Percentiles rank a stretch among this genome's conserved stretches.
These are phyloP conservation scores for Cetoscarus ocellatus DNA, from an alignment of 2,797 vertebrate species.

Conservation along the genomic window DNA sequence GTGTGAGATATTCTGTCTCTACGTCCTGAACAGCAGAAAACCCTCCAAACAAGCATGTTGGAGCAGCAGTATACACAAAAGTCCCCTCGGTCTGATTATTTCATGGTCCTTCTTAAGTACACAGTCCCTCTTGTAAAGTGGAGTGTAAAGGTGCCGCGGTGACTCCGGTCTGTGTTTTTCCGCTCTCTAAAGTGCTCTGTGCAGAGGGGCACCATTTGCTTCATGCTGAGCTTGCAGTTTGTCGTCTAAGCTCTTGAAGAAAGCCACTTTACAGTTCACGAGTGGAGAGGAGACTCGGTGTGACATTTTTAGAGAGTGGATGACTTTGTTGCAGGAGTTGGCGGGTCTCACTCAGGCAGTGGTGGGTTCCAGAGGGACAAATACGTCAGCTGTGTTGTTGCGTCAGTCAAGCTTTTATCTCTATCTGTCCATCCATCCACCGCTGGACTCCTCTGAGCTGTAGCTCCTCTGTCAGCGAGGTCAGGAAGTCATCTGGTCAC, in stretches of 20 bases:
- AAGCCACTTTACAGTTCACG: conserved; percentile 80
- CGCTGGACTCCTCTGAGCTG: conserved; percentile 35
- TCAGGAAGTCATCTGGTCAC: conserved; percentile 55
- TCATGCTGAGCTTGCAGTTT: conserved; percentile 83
- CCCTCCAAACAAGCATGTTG: conserved; percentile 42
- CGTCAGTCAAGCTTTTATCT: conserved; percentile 24
- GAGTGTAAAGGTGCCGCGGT: conserved; percentile 49
- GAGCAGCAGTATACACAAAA: conserved; percentile 30
- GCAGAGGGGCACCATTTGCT: conserved; percentile 76
- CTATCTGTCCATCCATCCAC: conserved; percentile 43
- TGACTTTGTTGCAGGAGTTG: conserved; percentile 45
- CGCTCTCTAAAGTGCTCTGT: conserved; percentile 80
- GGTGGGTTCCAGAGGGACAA: conserved; percentile 32
- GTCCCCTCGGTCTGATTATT: conserved; percentile 36
- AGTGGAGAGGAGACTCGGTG: conserved; percentile 35
- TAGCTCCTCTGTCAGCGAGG: conserved; percentile 41
- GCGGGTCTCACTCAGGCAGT: conserved; percentile 36
- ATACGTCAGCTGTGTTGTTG: conserved; percentile 35
- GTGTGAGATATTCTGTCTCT: not conserved
- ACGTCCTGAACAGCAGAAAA: conserved; percentile 31
- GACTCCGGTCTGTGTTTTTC: conserved; percentile 36
- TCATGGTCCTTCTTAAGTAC: conserved; percentile 61
- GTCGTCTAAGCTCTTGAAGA: conserved; percentile 59
- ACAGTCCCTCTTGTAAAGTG: conserved; percentile 63
- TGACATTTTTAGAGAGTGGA: conserved; percentile 67